Evolutionary conservation across 2,888 invertebrate genomes (phyloP), one percentile per base, ranked within the genome.

Genomic region (Pristionchus entomophagus): DNA sequence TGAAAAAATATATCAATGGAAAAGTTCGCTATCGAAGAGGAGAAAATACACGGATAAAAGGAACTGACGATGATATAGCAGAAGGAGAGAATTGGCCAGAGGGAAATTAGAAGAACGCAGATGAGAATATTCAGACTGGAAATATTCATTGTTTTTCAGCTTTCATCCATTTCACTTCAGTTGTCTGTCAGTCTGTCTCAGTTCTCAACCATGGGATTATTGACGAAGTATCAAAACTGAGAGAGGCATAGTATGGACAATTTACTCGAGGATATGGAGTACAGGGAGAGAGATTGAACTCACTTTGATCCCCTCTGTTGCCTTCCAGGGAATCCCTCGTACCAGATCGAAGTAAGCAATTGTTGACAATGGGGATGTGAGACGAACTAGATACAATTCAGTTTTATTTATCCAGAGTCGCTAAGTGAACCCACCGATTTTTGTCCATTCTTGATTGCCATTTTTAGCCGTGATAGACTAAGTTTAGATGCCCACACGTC

Each of bases 311-410:
- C 91, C n/a, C 88, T 69, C 65, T 88, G 87, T 45, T 89, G 88
- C 94, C 87, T 81, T 29, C 94, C 94, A 0, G 95, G 95, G 22
- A 95, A 93, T 0, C 95, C 95, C 89, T 95, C 95, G 90, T 95
- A 95, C 95, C 95, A 95, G 86, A 95, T 95, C 59, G 95, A 94
- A 17, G 95, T 95, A 56, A 95, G 93, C 77, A 95, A 93, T 90
- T 95, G 95, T 90, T 95, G 95, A 90, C 95, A 95, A 91, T 95
- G 95, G 0, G 95, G 95, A 89, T 95, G 95, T 6, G 95, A 94
- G 51, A 95, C 95, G 91, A 95, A 95, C 95, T 95, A 93, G 59
- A 91, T 83, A 3, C 8, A n/a, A 5, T 41, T 41, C 41, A 78
- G 3, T 83, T 62, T 29, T 4, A 29, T 41, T 56, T 81, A 83